Conservation (phyloP, 2,797 vertebrate species). For the Microctenopoma steveboyesi region DNA sequence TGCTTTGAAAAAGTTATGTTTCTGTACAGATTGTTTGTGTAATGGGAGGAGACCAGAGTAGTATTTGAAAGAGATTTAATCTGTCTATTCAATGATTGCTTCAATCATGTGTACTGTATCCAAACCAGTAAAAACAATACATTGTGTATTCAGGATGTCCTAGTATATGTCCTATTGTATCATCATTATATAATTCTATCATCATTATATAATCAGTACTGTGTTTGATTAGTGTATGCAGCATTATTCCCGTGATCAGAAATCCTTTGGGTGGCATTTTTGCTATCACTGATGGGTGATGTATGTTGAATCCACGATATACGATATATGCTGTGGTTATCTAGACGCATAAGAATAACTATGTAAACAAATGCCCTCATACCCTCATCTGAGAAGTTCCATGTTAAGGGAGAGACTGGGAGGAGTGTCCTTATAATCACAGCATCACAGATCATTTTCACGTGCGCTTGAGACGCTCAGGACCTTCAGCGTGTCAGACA, state of each 20-base stretch:
- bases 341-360: too few relatives aligned
- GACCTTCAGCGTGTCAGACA: constrained; percentile 4
- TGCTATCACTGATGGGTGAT: too few relatives aligned
- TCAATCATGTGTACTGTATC: background rate
- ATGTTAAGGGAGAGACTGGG: constrained; percentile 42
- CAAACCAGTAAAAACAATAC: background rate
- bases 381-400: constrained; percentile 8
- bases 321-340: too few relatives aligned
- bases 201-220: background rate
- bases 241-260: background rate
- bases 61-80: background rate
- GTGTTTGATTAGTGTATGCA: background rate
- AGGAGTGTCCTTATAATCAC: constrained; percentile 59
- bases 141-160: background rate
- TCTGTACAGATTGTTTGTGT: constrained; percentile 3
- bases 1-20: too few relatives aligned
- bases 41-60: background rate
- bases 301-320: too few relatives aligned
- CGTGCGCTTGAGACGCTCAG: constrained; percentile 37
- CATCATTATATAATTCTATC: background rate
- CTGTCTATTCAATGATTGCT: background rate
- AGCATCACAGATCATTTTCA: constrained; percentile 27
- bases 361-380: background rate
- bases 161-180: background rate
- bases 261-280: too few relatives aligned